Evolutionary conservation across 2,888 invertebrate species (phyloP).

Genomic region (Geophilus truncorum): DNA sequence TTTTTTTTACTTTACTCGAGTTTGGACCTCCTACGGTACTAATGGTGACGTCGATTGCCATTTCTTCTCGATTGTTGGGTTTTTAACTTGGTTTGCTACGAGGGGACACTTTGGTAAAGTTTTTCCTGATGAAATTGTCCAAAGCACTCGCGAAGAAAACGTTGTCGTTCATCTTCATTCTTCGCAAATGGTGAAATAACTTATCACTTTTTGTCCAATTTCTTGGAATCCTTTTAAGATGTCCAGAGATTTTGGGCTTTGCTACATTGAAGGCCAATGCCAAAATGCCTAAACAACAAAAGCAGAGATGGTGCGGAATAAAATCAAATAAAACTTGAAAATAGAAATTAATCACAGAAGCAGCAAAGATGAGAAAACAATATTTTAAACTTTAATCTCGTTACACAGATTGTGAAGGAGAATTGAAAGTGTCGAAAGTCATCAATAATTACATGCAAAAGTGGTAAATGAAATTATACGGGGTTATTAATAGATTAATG

Average conservation of each 20-base stretch:
- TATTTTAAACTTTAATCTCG: no score
- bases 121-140: conserved; percentile 20
- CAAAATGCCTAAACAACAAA: neutral
- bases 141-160: conserved; percentile 16
- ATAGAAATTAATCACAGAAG: no score
- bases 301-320: neutral
- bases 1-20: neutral
- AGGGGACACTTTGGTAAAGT: conserved; percentile 4
- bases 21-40: conserved; percentile 4
- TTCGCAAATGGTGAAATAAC: conserved; percentile 10
- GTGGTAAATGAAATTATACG: no score
- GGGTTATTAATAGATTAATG: no score
- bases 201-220: neutral
- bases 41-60: conserved; percentile 5
- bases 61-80: neutral
- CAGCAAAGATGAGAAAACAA: no score
- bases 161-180: conserved; percentile 6
- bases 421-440: no score
- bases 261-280: neutral
- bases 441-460: no score
- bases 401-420: no score
- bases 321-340: neutral
- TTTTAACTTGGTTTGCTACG: conserved; percentile 12
- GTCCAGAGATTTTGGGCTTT: neutral
- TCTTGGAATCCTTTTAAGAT: conserved; percentile 11